These are phyloP conservation scores for Micromussa lordhowensis DNA, from an alignment of 92 coral and sea anemone genomes.

Conservation along the genomic window DNA sequence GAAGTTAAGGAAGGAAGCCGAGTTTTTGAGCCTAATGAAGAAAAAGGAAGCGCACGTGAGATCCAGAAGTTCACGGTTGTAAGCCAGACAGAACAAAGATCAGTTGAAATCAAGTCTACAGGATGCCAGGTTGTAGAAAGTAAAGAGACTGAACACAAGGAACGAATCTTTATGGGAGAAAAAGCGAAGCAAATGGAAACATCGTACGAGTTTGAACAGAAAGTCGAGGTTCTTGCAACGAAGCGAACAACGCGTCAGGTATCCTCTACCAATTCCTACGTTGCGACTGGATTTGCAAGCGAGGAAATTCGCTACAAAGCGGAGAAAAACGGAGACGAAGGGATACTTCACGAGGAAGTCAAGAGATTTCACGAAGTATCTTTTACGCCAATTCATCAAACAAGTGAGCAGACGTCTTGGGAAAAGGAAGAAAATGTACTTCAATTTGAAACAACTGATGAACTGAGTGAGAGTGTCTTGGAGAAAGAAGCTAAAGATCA, in stretches of 20 bases:
- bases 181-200: conserved; percentile 1
- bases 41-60: conserved; percentile 3
- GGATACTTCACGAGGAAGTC: conserved; percentile 19
- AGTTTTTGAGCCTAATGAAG: conserved; percentile 7
- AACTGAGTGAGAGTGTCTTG: conserved; percentile 42
- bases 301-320: background rate
- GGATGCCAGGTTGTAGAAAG: background rate
- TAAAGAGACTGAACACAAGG: background rate
- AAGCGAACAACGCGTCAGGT: conserved; percentile 4
- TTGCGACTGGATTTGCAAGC: conserved; percentile 19
- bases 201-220: conserved; percentile 27
- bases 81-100: conserved; percentile 21
- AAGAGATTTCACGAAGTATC: conserved; percentile 12
- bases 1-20: conserved; percentile 1
- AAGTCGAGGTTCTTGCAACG: conserved; percentile 18
- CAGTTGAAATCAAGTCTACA: conserved; percentile 22
- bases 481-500: conserved; percentile 53
- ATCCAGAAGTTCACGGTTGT: conserved; percentile 2
- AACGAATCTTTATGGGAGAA: conserved; percentile 5
- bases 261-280: conserved; percentile 6
- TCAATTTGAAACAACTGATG: conserved; percentile 5
- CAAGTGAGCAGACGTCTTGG: conserved; percentile 4
- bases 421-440: background rate
- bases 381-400: conserved; percentile 1
- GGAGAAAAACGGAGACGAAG: conserved; percentile 15